phyloP scores from a whole-genome alignment of 1,140 invertebrate species.

The Heliconius eleuchia region DNA sequence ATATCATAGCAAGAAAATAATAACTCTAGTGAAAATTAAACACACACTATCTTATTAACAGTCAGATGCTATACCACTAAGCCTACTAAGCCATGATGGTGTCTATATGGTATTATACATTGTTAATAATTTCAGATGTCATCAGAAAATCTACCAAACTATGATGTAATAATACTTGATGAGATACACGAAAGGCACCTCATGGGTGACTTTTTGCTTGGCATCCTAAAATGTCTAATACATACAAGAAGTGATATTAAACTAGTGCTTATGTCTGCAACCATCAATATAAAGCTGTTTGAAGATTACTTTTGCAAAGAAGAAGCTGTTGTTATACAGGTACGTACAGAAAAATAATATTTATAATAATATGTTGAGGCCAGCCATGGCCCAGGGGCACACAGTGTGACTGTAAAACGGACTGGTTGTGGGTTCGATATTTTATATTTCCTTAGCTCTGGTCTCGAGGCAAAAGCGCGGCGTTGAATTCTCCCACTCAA shows the following conservation, averaged over 20 bases:
- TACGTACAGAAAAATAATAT: slow-evolving; percentile 52
- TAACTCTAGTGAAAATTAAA: no score
- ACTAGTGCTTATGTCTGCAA: slow-evolving; percentile 98
- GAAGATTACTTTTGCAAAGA: slow-evolving; percentile 92
- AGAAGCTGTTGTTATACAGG: slow-evolving; percentile 90
- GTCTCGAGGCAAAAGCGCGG: no score
- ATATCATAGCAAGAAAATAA: no score
- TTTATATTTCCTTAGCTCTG: no score
- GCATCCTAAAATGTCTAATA: slow-evolving; percentile 94
- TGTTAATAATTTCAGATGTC: slow-evolving; percentile 74
- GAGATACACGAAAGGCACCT: slow-evolving; percentile 98
- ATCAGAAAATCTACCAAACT: slow-evolving; percentile 84
- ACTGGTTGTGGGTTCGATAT: no score
- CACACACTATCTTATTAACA: no score
- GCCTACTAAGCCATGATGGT: no score
- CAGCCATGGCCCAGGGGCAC: no score
- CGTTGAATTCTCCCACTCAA: no score
- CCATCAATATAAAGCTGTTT: slow-evolving; percentile 98
- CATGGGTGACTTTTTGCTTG: slow-evolving; percentile 96
- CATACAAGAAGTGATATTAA: slow-evolving; percentile 91
- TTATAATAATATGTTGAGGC: not conserved
- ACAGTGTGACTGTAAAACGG: no score
- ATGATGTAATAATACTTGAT: slow-evolving; percentile 95
- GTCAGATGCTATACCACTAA: no score
- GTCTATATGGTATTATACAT: no score